A percentile compares a stretch with the other conserved stretches of the same genome.
phyloP scores from a whole-genome alignment of 2,797 vertebrate genomes.

The Betta splendens region DNA sequence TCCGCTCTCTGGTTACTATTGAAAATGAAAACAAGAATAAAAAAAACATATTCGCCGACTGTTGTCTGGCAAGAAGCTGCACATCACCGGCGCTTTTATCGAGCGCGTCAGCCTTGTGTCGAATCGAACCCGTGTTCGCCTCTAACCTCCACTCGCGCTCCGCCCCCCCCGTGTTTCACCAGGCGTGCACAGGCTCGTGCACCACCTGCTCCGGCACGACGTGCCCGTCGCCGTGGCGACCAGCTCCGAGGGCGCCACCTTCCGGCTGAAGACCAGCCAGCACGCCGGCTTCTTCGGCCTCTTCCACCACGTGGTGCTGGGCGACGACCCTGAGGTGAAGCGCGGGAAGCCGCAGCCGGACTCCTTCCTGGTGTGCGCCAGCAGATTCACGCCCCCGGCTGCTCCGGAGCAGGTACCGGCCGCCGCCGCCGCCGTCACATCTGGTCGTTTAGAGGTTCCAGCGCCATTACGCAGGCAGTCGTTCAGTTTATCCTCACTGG shows the following conservation, averaged over 20 bases:
- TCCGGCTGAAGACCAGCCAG: conserved; percentile 81
- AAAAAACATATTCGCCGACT: not conserved
- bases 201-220: conserved; percentile 81
- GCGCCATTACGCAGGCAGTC: not conserved
- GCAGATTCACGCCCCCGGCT: conserved; percentile 82
- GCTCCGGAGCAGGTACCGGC: conserved; percentile 78
- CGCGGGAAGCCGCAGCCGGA: conserved; percentile 87
- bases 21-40: conserved; percentile 4
- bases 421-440: not conserved
- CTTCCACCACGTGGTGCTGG: conserved; percentile 88
- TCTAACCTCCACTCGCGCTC: not conserved
- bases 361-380: conserved; percentile 87
- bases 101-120: not conserved
- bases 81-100: not conserved
- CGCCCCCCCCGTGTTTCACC: not conserved
- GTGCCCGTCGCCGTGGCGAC: conserved; percentile 89
- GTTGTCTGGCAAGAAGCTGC: not conserved
- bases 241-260: conserved; percentile 82
- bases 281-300: conserved; percentile 86
- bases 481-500: not conserved
- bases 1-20: not conserved
- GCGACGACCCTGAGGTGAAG: conserved; percentile 89
- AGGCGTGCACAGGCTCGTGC: conserved; percentile 87
- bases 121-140: not conserved
- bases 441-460: not conserved